Evolutionary conservation across 2,888 invertebrate genomes (phyloP), one percentile per base, ranked within the genome.

Genomic region (Oscheius sp.): DNA sequence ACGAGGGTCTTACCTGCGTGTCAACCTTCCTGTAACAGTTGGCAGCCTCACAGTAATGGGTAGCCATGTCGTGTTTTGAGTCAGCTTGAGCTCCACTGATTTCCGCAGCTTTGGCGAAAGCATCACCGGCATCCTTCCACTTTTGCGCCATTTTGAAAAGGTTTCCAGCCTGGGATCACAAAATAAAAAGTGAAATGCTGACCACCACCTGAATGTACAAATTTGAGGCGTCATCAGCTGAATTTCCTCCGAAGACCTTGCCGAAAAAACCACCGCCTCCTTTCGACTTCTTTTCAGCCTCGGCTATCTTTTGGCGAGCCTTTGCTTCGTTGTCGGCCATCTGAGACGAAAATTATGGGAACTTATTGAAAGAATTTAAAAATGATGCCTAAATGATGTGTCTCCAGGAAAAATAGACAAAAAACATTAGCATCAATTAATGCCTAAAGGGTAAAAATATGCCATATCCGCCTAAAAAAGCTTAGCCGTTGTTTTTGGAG

Each of bases 91-190:
- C 74, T n/a, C 77, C 77, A 89, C 97, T 95, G 60, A 98, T 92
- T 76, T 93, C 93, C 0, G 96, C 97, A 9, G 96, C 95, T 89
- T 94, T 93, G 86, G 94, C 94, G 91, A 99, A 99, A 11, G 97
- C 95, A 89, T 94, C 93, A 0, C 98, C 99, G 1, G 97, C 98
- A 80, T 93, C 93, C 62, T 93, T 92, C 99, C 99, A 99, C 89
- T 96, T 96, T 91, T 99, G 99, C n/a, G 95, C 94, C 96, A 99
- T 98, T 92, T 99, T 99, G 91, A 95, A 99, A 90, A 95, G 92
- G 91, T 99, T 99, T 4, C 95, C 99, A 59, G 97, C 98, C 83
- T 96, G 93, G 80, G 95, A 83, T 13, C 21, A 29, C 1, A 42
- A 13, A 9, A 58, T 13, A 48, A 47, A 53, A n/a, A 13, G 47